Conservation (phyloP, 1,140 invertebrate genomes). For the Drosophila nasuta region DNA sequence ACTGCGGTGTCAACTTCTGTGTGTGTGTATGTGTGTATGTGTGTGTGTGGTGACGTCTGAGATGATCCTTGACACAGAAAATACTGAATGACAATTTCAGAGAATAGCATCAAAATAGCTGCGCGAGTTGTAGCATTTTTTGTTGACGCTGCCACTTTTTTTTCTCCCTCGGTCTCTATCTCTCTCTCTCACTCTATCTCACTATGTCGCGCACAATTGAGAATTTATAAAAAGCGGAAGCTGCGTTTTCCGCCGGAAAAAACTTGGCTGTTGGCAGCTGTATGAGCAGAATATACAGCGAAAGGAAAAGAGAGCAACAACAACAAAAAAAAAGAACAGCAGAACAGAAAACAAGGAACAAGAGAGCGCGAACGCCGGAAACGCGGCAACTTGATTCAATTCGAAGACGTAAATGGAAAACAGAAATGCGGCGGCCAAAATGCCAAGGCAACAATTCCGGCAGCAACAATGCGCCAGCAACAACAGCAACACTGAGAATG, state of each 20-base stretch:
- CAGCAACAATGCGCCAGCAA: constrained; percentile 20
- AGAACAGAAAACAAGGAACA: constrained; percentile 14
- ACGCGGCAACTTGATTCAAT: constrained; percentile 75
- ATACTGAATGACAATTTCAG: constrained; percentile 17
- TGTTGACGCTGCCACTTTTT: constrained; percentile 29
- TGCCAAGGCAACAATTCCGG: constrained; percentile 52
- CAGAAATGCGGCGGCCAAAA: constrained; percentile 69
- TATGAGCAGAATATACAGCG: constrained; percentile 21
- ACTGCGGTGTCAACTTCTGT: constrained; percentile 4
- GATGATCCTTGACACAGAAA: constrained; percentile 41
- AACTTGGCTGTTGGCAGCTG: constrained; percentile 65
- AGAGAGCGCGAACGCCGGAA: constrained; percentile 52
- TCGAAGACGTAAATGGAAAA: constrained; percentile 76
- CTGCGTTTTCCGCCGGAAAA: constrained; percentile 79
- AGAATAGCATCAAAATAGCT: constrained; percentile 58
- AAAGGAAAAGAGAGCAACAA: neutral
- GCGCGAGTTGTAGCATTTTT: constrained; percentile 54
- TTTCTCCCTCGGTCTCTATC: neutral
- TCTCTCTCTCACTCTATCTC: constrained; percentile 16
- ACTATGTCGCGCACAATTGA: constrained; percentile 60
- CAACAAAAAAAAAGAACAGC: too few species aligned
- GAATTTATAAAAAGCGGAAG: constrained; percentile 72
- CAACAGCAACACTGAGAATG: constrained; percentile 33
- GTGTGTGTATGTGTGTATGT: neutral
- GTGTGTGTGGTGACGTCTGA: constrained; percentile 13